Percentiles rank a stretch among this genome's conserved stretches.
These are phyloP conservation scores for Pectinophora gossypiella DNA, from an alignment of 1,140 invertebrate genomes.

Conservation along the genomic window DNA sequence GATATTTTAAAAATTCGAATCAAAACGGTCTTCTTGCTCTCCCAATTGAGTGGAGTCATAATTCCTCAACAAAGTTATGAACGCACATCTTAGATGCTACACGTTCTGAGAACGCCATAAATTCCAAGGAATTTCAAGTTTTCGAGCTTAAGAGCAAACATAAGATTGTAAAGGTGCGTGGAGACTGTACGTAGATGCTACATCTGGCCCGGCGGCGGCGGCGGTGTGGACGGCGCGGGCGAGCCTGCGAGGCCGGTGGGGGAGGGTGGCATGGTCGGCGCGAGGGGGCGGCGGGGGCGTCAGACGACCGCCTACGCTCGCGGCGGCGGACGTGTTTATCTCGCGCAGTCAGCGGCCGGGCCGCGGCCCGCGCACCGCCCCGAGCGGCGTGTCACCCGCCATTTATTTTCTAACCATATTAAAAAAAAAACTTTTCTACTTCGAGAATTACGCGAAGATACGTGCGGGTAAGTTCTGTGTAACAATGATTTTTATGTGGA, in stretches of 20 bases:
- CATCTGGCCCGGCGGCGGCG: constrained; percentile 4
- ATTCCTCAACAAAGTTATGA: no score
- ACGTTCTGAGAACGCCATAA: no score
- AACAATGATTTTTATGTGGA: no score
- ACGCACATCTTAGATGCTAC: no score
- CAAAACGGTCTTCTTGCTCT: no score
- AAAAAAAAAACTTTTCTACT: background rate
- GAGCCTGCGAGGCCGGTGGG: background rate
- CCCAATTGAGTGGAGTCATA: no score
- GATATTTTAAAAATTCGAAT: no score
- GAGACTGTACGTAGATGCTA: background rate
- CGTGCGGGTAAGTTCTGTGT: background rate
- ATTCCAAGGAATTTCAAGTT: no score
- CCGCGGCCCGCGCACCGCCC: constrained; percentile 37
- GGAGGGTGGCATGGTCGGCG: constrained; percentile 14
- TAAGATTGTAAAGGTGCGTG: no score
- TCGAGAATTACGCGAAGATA: background rate
- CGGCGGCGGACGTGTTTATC: constrained; percentile 40
- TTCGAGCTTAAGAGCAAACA: no score
- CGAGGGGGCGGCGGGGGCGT: constrained; percentile 10
- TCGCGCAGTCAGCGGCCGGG: constrained; percentile 20
- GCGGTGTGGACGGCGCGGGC: background rate
- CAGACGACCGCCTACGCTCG: constrained; percentile 63
- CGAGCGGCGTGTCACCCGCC: constrained; percentile 10
- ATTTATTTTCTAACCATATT: background rate